Evolutionary conservation across 1,140 invertebrate species (phyloP), one percentile per base, ranked within the genome.

Genomic region (Archivesica marissinica): DNA sequence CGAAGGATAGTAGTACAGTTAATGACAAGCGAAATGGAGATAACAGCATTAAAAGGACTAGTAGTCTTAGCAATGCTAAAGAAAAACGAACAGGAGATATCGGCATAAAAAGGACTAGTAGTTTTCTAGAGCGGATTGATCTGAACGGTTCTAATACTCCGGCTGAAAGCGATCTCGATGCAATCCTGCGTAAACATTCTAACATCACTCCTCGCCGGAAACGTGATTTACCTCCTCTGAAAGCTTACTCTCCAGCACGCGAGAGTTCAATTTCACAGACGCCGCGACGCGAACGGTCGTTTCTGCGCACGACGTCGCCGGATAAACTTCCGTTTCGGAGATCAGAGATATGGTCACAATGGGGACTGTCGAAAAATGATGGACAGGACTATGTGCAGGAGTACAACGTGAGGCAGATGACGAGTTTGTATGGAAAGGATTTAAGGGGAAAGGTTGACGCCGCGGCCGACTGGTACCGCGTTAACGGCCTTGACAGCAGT

Each of bases 341-440:
- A 23, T 75, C 80, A 33, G 23, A 50, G 13, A 83, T 74, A 28
- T 83, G 80, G 80, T 39, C 68, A 7, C 80, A 83, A 47, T 85
- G 82, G 82, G 72, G 70, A 56, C 38, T 66, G 30, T 38, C 68
- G 4, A 77, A 77, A 64, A 76, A 76, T 47, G 47, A 81, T 15
- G 76, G 76, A 4, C 50, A 77, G n/a, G 82, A 85, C 11, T 85
- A 75, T 38, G 20, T 70, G 23, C 82, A 85, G 59, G 82, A 85
- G 13, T 77, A 77, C 54, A 85, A 85, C 44, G 64, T 85, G 0
- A 85, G 44, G 52, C 82, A 85, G 39, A 85, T 85, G 82, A 68
- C 54, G 0, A 47, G 23, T 44, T 68, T 85, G 41, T 85, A 85
- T 20, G 82, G 82, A 25, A 85, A 85, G 35, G 59, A 66, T 17